Percentiles rank a stretch among this genome's conserved stretches.
Evolutionary conservation across 1,140 invertebrate genomes (phyloP).

Genomic region (Telenomus remus): DNA sequence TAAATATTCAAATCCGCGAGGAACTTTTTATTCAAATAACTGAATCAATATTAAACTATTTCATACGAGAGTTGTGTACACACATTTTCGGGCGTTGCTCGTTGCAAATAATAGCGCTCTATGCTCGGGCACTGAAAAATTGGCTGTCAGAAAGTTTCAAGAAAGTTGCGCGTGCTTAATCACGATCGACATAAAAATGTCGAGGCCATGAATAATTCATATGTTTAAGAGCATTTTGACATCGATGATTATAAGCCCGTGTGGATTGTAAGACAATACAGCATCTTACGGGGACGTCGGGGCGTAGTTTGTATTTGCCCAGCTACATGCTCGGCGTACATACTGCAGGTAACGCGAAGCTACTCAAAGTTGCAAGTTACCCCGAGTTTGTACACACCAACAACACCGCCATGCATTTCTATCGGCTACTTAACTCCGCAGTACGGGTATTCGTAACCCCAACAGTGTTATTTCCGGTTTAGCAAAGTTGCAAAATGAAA

Average conservation of each 20-base stretch:
- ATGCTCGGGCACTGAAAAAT: conserved; percentile 9
- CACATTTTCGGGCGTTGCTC: no score
- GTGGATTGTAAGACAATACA: conserved; percentile 47
- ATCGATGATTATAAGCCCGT: conserved; percentile 43
- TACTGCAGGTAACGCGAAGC: conserved; percentile 25
- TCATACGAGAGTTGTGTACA: not conserved
- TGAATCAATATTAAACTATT: conserved; percentile 8
- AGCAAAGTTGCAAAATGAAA: conserved; percentile 54
- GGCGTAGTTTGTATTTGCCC: conserved; percentile 25
- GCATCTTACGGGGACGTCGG: conserved; percentile 18
- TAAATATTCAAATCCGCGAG: conserved; percentile 10
- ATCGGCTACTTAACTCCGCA: conserved; percentile 65
- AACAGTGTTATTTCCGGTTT: conserved; percentile 54
- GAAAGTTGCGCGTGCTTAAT: conserved; percentile 8
- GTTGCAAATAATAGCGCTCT: no score
- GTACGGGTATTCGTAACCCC: conserved; percentile 28
- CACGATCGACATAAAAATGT: conserved; percentile 30
- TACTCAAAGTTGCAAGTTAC: conserved; percentile 56
- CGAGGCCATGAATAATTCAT: conserved; percentile 39
- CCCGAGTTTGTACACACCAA: conserved; percentile 51
- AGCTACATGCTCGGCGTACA: conserved; percentile 16
- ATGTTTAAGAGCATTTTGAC: conserved; percentile 31
- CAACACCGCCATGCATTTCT: conserved; percentile 67
- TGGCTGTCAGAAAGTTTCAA: conserved; percentile 8
- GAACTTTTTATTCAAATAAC: conserved; percentile 14